A percentile compares a stretch with the other conserved stretches of the same genome.
Conservation (phyloP, 2,888 invertebrate genomes). For the Phasia obesa region DNA sequence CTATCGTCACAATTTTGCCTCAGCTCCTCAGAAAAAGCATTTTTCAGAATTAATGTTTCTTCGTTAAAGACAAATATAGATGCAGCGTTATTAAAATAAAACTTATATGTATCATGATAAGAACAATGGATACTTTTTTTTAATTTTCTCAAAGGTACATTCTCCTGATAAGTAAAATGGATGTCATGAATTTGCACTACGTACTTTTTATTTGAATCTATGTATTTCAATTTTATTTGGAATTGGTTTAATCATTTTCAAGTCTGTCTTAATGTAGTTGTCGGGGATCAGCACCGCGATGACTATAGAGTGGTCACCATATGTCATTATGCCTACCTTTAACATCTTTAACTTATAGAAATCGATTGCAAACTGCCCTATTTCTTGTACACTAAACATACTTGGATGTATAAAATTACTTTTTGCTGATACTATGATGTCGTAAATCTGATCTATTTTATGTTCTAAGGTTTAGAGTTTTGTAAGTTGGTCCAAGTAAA, state of each 20-base stretch:
- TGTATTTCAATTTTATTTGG: no score
- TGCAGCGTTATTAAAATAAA: neutral
- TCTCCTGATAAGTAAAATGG: no score
- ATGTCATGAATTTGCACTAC: no score
- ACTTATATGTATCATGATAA: neutral
- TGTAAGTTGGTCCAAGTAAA: conserved; percentile 1
- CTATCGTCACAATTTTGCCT: neutral
- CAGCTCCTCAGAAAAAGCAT: neutral
- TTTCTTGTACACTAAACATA: neutral
- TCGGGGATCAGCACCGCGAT: no score
- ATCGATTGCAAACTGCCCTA: no score
- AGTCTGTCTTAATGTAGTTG: no score
- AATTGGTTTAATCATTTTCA: no score
- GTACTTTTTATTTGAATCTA: no score
- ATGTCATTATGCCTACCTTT: no score
- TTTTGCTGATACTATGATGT: neutral
- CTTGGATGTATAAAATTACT: neutral
- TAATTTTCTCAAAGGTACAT: neutral
- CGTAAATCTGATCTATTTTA: no score
- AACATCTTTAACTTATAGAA: no score
- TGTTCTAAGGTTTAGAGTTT: conserved; percentile 2
- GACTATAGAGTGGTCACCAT: no score
- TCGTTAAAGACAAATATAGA: neutral
- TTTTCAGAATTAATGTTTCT: neutral
- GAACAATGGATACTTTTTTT: neutral